Conservation (phyloP, 2,113 vertebrate genomes). For the Antechinus stuartii region DNA sequence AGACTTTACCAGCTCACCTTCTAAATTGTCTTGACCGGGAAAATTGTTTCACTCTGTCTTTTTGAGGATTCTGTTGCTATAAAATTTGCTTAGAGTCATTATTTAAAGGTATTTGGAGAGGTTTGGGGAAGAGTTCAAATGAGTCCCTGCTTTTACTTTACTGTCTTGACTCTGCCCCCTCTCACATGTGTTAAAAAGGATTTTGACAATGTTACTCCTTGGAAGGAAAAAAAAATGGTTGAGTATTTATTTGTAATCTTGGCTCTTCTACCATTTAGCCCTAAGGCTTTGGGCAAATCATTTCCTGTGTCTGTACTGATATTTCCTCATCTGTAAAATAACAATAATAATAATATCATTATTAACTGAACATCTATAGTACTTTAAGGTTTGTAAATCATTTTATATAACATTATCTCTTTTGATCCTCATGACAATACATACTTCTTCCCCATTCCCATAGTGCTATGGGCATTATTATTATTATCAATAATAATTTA, state of each 20-base stretch:
- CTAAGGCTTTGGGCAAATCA: neutral
- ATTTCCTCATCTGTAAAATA: neutral
- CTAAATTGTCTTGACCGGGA: too few species aligned
- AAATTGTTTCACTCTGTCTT: too few species aligned
- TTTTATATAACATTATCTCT: neutral
- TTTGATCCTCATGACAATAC: neutral
- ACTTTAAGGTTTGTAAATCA: neutral
- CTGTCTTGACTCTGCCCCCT: neutral
- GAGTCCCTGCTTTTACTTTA: too few species aligned
- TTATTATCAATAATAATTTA: neutral
- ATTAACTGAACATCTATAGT: neutral
- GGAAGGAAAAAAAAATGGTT: neutral
- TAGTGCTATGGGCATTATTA: neutral
- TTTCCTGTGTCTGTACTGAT: neutral
- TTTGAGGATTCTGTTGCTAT: too few species aligned
- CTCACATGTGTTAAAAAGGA: conserved; percentile 41
- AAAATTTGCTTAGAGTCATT: too few species aligned
- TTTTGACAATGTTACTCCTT: conserved; percentile 44
- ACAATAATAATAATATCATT: neutral
- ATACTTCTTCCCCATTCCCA: too few species aligned
- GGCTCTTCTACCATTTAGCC: neutral
- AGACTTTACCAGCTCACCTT: too few species aligned
- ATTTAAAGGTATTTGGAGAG: too few species aligned
- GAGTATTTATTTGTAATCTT: neutral
- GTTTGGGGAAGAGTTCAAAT: too few species aligned